Evolutionary conservation across 1,140 invertebrate genomes (phyloP), one percentile per base, ranked within the genome.

Genomic region (Lasaia peninsularis): DNA sequence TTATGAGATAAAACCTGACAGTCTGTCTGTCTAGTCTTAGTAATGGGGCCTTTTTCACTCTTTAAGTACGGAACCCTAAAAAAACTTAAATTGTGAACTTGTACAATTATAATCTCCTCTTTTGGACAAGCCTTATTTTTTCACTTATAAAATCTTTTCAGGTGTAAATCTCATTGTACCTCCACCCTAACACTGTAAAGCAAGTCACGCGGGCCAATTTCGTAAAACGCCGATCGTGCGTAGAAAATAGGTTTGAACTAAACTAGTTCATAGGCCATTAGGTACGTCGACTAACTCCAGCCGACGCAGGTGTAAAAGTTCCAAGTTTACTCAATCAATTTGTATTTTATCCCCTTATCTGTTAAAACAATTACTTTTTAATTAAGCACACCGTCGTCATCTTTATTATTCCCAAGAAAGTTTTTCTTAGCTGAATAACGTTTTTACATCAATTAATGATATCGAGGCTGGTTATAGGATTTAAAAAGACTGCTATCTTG

Each of bases 191-290:
- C 4, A 28, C 24, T 55, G 34, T 58, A 54, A 60, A 59, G 74
- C 77, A 77, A 80, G 77, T 80, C 79, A 82, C 75, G 75, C 70
- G 71, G 68, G 52, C 60, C 71, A 80, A 80, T 80, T 82, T 78
- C 57, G 64, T 73, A 67, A 73, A 81, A 69, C 62, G 64, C 61
- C 57, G 63, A 56, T 67, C 66, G 58, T 73, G 64, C 63, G 67
- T 66, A 71, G 70, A 62, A 75, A 75, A 68, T 67, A 68, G 60
- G 62, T 50, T 63, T 55, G 57, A 58, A 55, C 56, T 56, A 56
- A 62, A 57, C 52, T 55, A 55, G 53, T 55, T 55, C 53, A 55
- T 55, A 37, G 53, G 53, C 40, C 53, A 55, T 55, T 55, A 55
- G 53, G 37, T 55, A 55, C 35, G 40, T 31, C 20, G 53, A 55